These are phyloP conservation scores for Rhinogobius similis DNA, from an alignment of 2,113 vertebrate genomes.

Conservation along the genomic window DNA sequence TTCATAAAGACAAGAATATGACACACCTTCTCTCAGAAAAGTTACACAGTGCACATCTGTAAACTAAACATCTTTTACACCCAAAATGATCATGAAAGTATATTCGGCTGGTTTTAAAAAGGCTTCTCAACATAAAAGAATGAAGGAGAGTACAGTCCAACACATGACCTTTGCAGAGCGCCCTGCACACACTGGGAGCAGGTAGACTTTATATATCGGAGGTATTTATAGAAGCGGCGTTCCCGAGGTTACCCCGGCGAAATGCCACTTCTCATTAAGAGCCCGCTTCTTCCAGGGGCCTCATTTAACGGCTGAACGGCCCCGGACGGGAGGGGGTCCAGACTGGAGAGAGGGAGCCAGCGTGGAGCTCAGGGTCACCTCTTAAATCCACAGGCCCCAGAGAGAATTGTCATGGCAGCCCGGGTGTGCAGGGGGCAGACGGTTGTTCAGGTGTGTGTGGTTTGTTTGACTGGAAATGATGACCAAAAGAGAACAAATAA, in stretches of 20 bases:
- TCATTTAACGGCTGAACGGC: slow-evolving; percentile 82
- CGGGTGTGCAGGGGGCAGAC: slow-evolving; percentile 65
- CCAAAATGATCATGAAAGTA: neutral
- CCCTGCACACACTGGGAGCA: slow-evolving; percentile 61
- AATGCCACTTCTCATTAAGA: slow-evolving; percentile 83
- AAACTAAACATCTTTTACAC: neutral
- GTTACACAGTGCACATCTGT: neutral
- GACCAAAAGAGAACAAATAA: neutral
- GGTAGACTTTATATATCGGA: slow-evolving; percentile 82
- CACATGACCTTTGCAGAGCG: slow-evolving; percentile 77
- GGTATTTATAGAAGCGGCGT: slow-evolving; percentile 84
- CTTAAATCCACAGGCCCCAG: slow-evolving; percentile 77
- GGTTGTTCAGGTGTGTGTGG: slow-evolving; percentile 44
- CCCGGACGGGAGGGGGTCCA: slow-evolving; percentile 65
- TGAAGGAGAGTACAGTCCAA: slow-evolving; percentile 55
- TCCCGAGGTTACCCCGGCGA: slow-evolving; percentile 80
- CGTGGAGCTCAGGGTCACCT: slow-evolving; percentile 78
- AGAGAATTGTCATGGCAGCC: slow-evolving; percentile 69
- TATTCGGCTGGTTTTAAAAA: neutral
- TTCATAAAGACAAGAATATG: too few relatives aligned
- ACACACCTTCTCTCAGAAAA: too few relatives aligned
- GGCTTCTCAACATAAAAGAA: neutral
- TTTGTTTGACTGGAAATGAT: neutral
- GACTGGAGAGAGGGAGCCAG: slow-evolving; percentile 64
- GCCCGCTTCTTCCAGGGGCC: slow-evolving; percentile 73